A percentile compares a stretch with the other conserved stretches of the same genome.
Conservation (phyloP, 2,113 vertebrate species). For the Python bivittatus region DNA sequence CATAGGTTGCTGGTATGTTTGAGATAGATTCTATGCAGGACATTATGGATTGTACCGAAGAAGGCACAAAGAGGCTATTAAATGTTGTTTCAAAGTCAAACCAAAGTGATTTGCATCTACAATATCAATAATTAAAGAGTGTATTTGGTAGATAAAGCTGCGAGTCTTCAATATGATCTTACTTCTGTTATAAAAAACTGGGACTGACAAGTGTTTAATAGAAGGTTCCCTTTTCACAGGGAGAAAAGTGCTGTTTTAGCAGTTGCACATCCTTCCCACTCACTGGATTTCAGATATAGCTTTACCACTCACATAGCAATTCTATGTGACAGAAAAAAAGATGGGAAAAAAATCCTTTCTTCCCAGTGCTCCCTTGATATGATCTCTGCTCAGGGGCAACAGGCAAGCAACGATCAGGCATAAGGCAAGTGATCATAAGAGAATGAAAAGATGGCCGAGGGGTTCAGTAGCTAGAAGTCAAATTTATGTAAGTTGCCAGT, state of each 20-base stretch:
- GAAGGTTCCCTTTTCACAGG: not conserved
- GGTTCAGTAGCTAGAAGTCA: not conserved
- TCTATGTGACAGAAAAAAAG: not conserved
- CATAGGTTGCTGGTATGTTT: not conserved
- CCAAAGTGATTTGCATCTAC: constrained; percentile 1
- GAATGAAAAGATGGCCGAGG: not conserved
- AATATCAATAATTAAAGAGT: constrained; percentile 6
- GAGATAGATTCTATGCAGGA: not conserved
- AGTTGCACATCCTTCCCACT: not conserved
- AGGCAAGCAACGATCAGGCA: not conserved
- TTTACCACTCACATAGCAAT: not conserved
- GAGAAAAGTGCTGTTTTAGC: not conserved
- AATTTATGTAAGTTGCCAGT: not conserved
- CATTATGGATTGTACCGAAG: not conserved
- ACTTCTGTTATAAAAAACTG: not conserved
- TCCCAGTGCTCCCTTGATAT: not conserved
- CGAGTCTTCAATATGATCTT: not conserved
- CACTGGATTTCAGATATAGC: not conserved
- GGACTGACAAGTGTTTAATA: not conserved
- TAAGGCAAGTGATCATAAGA: not conserved
- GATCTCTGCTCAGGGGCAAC: not conserved
- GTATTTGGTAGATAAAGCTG: constrained; percentile 3
- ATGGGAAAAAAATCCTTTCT: not conserved
- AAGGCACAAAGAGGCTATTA: not conserved
- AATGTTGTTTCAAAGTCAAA: not conserved